Conservation (phyloP, 1,140 invertebrate species). For the Vollenhovia emeryi region DNA sequence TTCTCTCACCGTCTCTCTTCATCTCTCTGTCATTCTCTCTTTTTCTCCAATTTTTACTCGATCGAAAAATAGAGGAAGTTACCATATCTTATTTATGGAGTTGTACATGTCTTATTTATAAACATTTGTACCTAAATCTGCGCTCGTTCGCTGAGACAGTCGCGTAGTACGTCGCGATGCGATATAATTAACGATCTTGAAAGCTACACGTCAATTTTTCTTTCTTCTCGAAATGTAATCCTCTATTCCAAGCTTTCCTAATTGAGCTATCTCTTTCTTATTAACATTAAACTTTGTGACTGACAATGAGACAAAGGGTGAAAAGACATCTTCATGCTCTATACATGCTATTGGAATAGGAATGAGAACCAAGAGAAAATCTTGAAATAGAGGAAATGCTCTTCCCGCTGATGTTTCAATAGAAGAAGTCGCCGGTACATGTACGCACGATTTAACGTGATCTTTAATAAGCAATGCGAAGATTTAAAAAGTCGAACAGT, state of each 20-base stretch:
- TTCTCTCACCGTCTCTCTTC: neutral
- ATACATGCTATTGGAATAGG: neutral
- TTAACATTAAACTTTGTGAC: neutral
- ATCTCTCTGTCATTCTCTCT: neutral
- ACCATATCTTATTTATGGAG: conserved; percentile 10
- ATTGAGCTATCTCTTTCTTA: neutral
- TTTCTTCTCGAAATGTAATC: neutral
- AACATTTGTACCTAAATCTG: conserved; percentile 44
- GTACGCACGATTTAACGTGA: neutral
- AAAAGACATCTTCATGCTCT: neutral
- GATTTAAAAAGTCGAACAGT: neutral
- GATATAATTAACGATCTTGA: neutral
- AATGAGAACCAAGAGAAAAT: neutral
- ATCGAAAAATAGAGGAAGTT: conserved; percentile 26
- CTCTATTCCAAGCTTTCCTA: neutral
- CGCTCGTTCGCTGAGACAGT: conserved; percentile 4
- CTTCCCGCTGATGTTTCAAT: neutral
- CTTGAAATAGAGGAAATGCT: neutral
- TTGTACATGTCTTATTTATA: conserved; percentile 22
- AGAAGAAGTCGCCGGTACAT: neutral
- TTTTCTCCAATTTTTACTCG: neutral
- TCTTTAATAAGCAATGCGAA: neutral
- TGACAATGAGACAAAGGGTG: neutral
- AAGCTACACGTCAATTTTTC: neutral
- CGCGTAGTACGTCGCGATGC: neutral